Evolutionary conservation across 1,140 invertebrate genomes (phyloP).

Genomic region (Leptinotarsa texana): DNA sequence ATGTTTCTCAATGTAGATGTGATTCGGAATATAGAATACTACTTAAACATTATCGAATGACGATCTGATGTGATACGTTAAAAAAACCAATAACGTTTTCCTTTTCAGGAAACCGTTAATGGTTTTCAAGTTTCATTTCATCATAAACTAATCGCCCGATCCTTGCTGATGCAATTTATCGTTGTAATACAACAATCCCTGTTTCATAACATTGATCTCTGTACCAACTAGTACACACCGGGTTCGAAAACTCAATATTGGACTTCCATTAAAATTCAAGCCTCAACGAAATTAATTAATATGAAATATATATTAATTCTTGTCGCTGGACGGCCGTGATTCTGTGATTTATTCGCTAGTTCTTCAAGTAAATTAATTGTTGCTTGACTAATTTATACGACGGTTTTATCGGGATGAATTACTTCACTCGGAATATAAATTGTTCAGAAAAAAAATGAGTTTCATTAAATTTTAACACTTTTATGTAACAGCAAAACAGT

Average conservation of each 20-base stretch:
- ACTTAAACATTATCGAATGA: too few relatives aligned
- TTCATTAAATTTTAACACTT: too few relatives aligned
- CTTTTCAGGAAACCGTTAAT: too few relatives aligned
- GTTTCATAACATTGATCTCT: not conserved
- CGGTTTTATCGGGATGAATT: not conserved
- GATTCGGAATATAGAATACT: too few relatives aligned
- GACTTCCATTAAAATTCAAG: not conserved
- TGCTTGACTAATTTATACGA: not conserved
- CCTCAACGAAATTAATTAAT: not conserved
- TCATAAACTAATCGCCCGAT: too few relatives aligned
- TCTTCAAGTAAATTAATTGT: not conserved
- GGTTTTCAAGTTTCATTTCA: too few relatives aligned
- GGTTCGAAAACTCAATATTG: not conserved
- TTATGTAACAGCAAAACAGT: too few relatives aligned
- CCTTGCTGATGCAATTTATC: too few relatives aligned
- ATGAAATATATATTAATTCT: conserved; percentile 1
- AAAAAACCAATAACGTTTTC: too few relatives aligned
- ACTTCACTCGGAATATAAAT: not conserved
- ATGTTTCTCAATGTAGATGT: too few relatives aligned
- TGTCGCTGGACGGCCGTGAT: not conserved
- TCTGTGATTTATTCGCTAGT: not conserved
- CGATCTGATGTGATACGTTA: too few relatives aligned
- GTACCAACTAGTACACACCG: not conserved
- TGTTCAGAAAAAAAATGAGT: not conserved
- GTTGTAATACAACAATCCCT: too few relatives aligned